phyloP scores from a whole-genome alignment of 2,113 vertebrate species.

The Acrocephalus arundinaceus region DNA sequence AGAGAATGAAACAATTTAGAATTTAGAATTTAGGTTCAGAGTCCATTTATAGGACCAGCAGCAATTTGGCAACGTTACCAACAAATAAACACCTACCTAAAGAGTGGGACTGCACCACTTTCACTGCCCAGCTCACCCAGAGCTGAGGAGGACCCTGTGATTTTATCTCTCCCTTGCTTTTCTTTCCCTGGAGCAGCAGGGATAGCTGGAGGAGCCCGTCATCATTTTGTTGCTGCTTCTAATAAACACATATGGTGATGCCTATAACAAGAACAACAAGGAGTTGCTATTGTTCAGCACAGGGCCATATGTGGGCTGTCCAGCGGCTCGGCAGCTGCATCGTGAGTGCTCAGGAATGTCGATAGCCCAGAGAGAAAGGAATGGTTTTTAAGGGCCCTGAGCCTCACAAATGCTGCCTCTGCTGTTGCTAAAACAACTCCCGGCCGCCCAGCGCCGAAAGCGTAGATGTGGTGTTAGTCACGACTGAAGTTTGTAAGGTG shows the following conservation, averaged over 20 bases:
- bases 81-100: background rate
- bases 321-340: slow-evolving; percentile 32
- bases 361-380: slow-evolving; percentile 45
- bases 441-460: background rate
- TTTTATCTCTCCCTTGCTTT: background rate
- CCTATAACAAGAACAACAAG: slow-evolving; percentile 38
- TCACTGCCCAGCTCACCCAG: background rate
- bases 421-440: slow-evolving; percentile 34
- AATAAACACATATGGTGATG: slow-evolving; percentile 61
- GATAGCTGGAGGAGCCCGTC: slow-evolving; percentile 57
- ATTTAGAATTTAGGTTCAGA: background rate
- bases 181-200: background rate
- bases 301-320: slow-evolving; percentile 41
- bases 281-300: slow-evolving; percentile 37
- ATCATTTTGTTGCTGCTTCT: slow-evolving; percentile 64
- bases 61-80: background rate
- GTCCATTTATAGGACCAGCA: background rate
- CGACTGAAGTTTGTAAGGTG: slow-evolving; percentile 50
- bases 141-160: background rate
- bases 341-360: slow-evolving; percentile 34
- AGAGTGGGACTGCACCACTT: background rate
- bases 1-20: background rate
- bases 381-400: slow-evolving; percentile 15
- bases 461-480: slow-evolving; percentile 5
- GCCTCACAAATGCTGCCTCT: slow-evolving; percentile 19